Evolutionary conservation across 2,113 vertebrate species (phyloP), one percentile per base, ranked within the genome.

Genomic region (Megalops atlanticus): DNA sequence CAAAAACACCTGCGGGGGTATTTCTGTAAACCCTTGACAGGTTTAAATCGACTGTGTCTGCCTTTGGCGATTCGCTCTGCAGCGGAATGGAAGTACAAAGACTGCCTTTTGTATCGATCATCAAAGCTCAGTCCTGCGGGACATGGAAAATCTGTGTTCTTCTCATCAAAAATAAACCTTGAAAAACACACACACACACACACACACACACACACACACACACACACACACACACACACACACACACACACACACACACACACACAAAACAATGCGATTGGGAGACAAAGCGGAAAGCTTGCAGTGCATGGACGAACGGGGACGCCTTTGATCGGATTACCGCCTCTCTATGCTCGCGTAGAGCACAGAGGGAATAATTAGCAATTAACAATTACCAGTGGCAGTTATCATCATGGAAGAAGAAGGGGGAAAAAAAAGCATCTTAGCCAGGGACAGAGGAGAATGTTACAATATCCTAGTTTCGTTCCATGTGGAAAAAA

Each of bases 351-450:
- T 90, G 87, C 89, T 84, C 84, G 64, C 84, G 85, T 78, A 77
- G 70, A 54, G 54, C 82, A 83, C 87, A 54, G 58, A 85, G 80
- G 82, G 79, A 89, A 86, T 90, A 92, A 93, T 94, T 91, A 92
- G 89, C 90, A 91, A 93, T 90, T 93, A 92, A 90, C 88, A 89
- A 88, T 86, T 84, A 84, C 84, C 49, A 86, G 85, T 90, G 89
- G 84, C 87, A 87, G 81, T 88, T 89, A 87, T 87, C 89, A 91
- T 90, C 87, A 82, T 79, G n/a, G n/a, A n/a, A n/a, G n/a, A n/a
- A n/a, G 82, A 77, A 76, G 74, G 68, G 35, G 58, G 84, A n/a
- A 76, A 80, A 76, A 72, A 71, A 77, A 35, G 7, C 33, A 79
- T 79, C 64, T 81, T 54, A 68, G 1, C 38, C 78, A 81, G 83